These are phyloP conservation scores for Phalacrocorax pelagicus DNA, from an alignment of 2,113 vertebrate species.

Conservation along the genomic window DNA sequence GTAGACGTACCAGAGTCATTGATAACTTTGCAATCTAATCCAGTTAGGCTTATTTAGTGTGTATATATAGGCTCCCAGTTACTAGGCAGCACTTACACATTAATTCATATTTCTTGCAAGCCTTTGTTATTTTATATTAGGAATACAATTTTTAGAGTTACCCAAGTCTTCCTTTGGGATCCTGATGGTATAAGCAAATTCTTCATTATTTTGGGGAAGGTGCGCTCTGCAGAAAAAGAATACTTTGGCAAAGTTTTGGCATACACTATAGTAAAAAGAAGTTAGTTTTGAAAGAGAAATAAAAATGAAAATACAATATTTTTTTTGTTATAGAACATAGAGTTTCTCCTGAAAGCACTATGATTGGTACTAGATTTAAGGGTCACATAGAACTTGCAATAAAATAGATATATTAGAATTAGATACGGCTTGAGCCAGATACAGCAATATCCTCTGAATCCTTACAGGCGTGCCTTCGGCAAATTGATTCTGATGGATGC, in stretches of 20 bases:
- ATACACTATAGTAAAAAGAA: not conserved
- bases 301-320: not conserved
- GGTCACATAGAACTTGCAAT: not conserved
- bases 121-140: not conserved
- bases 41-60: not conserved
- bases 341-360: not conserved
- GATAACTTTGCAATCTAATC: conserved; percentile 21
- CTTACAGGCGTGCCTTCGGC: not conserved
- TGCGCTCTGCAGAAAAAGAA: not conserved
- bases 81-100: not conserved
- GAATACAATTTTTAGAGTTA: not conserved
- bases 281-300: not conserved
- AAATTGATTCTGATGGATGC: not conserved
- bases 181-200: not conserved
- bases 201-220: not conserved
- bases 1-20: not conserved
- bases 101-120: not conserved
- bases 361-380: not conserved
- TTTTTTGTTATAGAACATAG: not conserved
- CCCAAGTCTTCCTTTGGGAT: not conserved
- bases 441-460: not conserved
- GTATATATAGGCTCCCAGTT: not conserved
- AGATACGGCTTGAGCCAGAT: not conserved
- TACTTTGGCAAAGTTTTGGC: not conserved
- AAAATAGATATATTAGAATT: not conserved